Evolutionary conservation across 1,140 invertebrate species (phyloP).

Genomic region (Drosophila rhopaloa): DNA sequence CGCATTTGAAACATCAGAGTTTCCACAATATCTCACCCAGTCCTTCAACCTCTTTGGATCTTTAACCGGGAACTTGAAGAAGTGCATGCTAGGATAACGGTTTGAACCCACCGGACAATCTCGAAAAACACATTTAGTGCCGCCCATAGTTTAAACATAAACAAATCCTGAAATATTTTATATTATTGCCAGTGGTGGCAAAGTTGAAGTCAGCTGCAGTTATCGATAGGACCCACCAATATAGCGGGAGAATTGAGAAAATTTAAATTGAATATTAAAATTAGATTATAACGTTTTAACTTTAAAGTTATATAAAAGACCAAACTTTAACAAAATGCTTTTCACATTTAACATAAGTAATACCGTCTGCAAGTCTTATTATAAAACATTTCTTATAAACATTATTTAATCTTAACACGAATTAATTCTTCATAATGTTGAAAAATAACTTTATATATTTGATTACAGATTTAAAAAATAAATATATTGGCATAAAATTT

Average conservation of each 20-base stretch:
- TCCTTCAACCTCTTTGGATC: constrained; percentile 76
- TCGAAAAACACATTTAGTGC: constrained; percentile 85
- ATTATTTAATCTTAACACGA: too few relatives aligned
- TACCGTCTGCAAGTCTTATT: too few relatives aligned
- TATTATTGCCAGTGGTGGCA: neutral
- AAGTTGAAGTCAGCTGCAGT: neutral
- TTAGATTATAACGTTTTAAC: too few relatives aligned
- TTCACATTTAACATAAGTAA: too few relatives aligned
- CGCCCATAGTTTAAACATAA: constrained; percentile 84
- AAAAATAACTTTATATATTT: too few relatives aligned
- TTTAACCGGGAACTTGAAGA: constrained; percentile 85
- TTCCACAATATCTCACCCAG: constrained; percentile 83
- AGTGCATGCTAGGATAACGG: constrained; percentile 84
- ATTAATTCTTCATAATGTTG: too few relatives aligned
- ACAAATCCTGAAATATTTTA: neutral
- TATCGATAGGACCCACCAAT: neutral
- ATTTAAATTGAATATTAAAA: neutral
- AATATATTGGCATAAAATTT: too few relatives aligned
- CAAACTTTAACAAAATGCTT: too few relatives aligned
- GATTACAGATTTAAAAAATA: too few relatives aligned
- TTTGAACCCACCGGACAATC: constrained; percentile 81
- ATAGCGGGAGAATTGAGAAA: neutral
- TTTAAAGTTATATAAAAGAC: too few relatives aligned
- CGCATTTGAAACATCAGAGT: constrained; percentile 73
- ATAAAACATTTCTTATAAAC: too few relatives aligned